phyloP scores from a whole-genome alignment of 2,888 invertebrate species.

The Augiades crinisus region DNA sequence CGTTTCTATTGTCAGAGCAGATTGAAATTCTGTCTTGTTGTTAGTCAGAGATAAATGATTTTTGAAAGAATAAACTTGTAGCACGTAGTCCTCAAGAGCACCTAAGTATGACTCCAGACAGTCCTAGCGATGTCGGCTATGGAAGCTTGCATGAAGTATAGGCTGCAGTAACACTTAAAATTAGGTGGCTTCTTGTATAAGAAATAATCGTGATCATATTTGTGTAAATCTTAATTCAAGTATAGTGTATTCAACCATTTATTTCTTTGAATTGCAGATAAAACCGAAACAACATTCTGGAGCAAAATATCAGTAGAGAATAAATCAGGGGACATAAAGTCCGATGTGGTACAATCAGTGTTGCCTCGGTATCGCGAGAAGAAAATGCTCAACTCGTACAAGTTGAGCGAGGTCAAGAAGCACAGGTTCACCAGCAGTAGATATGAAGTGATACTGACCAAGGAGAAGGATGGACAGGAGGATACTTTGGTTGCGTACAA shows the following conservation, averaged over 20 bases:
- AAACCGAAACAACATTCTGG: slow-evolving; percentile 58
- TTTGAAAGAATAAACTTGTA: slow-evolving; percentile 90
- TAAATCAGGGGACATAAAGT: slow-evolving; percentile 49
- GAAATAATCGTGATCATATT: no score
- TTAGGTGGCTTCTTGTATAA: no score
- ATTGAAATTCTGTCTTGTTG: slow-evolving; percentile 68
- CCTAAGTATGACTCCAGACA: no score
- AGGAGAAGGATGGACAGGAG: slow-evolving; percentile 53
- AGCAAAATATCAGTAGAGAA: slow-evolving; percentile 54
- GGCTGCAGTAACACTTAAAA: no score
- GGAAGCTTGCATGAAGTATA: no score
- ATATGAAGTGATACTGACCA: slow-evolving; percentile 50
- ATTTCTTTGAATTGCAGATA: slow-evolving; percentile 36
- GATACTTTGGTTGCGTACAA: slow-evolving; percentile 60
- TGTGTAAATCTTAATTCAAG: slow-evolving; percentile 38
- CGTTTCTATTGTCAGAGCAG: slow-evolving; percentile 55
- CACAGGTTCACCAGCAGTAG: slow-evolving; percentile 31
- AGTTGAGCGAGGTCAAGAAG: slow-evolving; percentile 30
- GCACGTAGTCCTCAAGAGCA: no score
- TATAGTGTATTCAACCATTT: no score
- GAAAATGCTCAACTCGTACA: slow-evolving; percentile 42
- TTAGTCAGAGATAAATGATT: slow-evolving; percentile 85
- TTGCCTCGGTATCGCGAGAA: slow-evolving; percentile 65
- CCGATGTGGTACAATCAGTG: slow-evolving; percentile 57
- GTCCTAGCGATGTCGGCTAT: no score